A percentile compares a stretch with the other conserved stretches of the same genome.
These are phyloP conservation scores for Trachurus trachurus DNA, from an alignment of 2,797 vertebrate species.

Conservation along the genomic window DNA sequence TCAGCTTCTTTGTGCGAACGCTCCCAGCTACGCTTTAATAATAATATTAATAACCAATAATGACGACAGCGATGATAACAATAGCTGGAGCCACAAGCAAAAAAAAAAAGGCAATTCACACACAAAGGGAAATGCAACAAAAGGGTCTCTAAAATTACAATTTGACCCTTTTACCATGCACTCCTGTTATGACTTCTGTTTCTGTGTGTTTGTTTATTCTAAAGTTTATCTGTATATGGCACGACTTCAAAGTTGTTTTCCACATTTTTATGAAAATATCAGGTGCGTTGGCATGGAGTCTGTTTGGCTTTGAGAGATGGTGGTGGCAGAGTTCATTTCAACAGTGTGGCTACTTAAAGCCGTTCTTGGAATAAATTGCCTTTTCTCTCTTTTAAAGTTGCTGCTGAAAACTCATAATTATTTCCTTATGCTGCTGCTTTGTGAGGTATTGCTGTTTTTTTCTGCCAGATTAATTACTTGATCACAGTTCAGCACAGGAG, in stretches of 20 bases:
- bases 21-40: constrained; percentile 15
- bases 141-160: background rate
- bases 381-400: constrained; percentile 51
- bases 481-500: constrained; percentile 62
- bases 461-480: constrained; percentile 68
- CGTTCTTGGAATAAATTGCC: constrained; percentile 36
- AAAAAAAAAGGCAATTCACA: background rate
- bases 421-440: constrained; percentile 51
- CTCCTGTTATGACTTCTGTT: constrained; percentile 14
- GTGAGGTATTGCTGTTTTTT: constrained; percentile 62
- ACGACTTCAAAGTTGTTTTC: constrained; percentile 35
- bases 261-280: constrained; percentile 34
- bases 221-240: constrained; percentile 24
- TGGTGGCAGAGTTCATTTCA: constrained; percentile 39
- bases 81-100: background rate
- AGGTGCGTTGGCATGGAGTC: constrained; percentile 32
- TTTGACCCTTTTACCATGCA: constrained; percentile 10
- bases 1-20: constrained; percentile 15
- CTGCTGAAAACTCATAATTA: constrained; percentile 45
- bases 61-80: background rate
- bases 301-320: constrained; percentile 48
- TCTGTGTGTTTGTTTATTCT: background rate
- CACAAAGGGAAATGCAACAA: background rate
- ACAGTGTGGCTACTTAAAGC: constrained; percentile 32
- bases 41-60: background rate